Evolutionary conservation across 1,140 invertebrate genomes (phyloP), one percentile per base, ranked within the genome.

Genomic region (Battus philenor): DNA sequence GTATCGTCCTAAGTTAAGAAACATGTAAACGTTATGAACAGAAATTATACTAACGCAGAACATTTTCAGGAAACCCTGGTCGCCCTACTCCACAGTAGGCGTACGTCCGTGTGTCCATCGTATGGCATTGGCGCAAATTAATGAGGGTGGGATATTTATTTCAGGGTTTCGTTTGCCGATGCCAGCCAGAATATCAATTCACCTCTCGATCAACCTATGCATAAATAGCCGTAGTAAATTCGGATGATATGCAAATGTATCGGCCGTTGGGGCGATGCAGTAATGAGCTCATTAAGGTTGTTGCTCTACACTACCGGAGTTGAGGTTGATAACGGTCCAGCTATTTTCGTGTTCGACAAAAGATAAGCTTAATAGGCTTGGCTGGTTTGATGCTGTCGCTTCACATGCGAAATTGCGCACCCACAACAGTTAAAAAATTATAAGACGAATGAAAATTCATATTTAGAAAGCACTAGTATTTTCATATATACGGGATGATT

Each of bases 61-160:
- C n/a, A 20, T 47, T 53, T 34, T 11, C 17, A 15, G 8, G 17
- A 27, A 29, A 36, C 2, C 24, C 6, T 71, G 59, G 63, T 47
- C 15, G 26, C 26, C 49, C 55, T 61, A 54, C 44, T 16, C 46
- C 38, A 27, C 38, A 43, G 50, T 63, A 52, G 54, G 54, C 54
- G 53, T 59, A 29, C 44, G 49, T 39, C 48, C 58, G 62, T 60
- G 50, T 67, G 64, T 72, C 68, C 59, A 62, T 81, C 67, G 75
- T 63, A 73, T 80, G 64, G 66, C 71, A 81, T 82, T 75, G 67
- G 74, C 68, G 76, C 72, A 78, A 80, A 78, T 82, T 79, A 77
- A 82, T 80, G 74, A 82, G 72, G 58, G 65, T 67, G 67, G 66
- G 61, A 70, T 79, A 79, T 82, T 82, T 82, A 81, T 81, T 77